Conservation (phyloP, 2,797 vertebrate genomes). For the Schizopygopsis malacanthus region DNA sequence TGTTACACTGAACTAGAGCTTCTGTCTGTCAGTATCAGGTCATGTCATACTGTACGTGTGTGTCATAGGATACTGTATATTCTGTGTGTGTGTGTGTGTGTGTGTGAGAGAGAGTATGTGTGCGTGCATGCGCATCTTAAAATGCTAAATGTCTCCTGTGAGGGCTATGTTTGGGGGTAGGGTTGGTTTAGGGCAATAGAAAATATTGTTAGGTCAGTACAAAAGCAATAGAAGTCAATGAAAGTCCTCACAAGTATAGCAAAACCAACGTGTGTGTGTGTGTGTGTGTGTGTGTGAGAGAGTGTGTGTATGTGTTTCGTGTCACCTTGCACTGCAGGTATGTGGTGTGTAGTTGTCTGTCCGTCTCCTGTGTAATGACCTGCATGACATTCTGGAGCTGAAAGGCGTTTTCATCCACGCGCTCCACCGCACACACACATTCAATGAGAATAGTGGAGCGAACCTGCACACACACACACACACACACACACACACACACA, state of each 20-base stretch:
- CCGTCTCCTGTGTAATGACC: constrained; percentile 83
- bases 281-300: constrained; percentile 4
- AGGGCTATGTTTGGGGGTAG: too few relatives aligned
- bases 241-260: too few relatives aligned
- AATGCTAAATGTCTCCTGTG: too few relatives aligned
- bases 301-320: constrained; percentile 12
- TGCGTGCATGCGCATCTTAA: too few relatives aligned
- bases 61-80: neutral
- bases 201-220: too few relatives aligned
- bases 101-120: too few relatives aligned
- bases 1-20: neutral
- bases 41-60: constrained; percentile 11
- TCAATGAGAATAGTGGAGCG: constrained; percentile 80
- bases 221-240: too few relatives aligned
- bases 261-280: neutral
- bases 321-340: constrained; percentile 94
- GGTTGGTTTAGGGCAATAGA: too few relatives aligned
- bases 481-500: neutral
- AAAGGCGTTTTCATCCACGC: constrained; percentile 90
- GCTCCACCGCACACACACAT: constrained; percentile 87
- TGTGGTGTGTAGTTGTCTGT: constrained; percentile 79
- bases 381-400: constrained; percentile 92
- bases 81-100: neutral
- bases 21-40: too few relatives aligned
- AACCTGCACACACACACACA: constrained; percentile 69